Conservation (phyloP, 2,888 invertebrate species). For the Onthophagus sagittarius region DNA sequence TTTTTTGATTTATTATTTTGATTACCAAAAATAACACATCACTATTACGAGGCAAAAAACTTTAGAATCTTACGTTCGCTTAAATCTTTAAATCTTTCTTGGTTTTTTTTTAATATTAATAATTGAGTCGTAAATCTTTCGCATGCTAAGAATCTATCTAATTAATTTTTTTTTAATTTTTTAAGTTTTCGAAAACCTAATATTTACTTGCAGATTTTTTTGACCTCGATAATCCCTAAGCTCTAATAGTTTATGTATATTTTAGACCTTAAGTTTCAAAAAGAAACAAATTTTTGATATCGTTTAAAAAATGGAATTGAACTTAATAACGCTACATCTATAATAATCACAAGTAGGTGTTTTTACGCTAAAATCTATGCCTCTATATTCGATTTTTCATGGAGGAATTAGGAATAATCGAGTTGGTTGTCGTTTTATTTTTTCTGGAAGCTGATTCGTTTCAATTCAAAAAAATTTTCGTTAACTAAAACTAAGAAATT, state of each 20-base stretch:
- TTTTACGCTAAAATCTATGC: not conserved
- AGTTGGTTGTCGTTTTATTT: not conserved
- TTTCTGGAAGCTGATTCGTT: not conserved
- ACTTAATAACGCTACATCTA: not conserved
- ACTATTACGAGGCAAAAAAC: constrained; percentile 9
- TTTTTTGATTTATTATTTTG: not conserved
- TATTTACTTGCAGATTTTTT: not conserved
- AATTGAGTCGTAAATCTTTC: not conserved
- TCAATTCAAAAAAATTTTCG: constrained; percentile 9
- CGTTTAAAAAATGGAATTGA: not conserved
- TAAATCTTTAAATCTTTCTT: not conserved
- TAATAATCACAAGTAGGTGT: not conserved
- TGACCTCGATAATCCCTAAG: not conserved
- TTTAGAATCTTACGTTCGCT: constrained; percentile 9
- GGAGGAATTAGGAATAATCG: not conserved
- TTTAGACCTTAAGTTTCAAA: not conserved
- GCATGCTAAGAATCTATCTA: not conserved
- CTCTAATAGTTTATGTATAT: not conserved
- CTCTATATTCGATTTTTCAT: not conserved
- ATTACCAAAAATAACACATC: not conserved
- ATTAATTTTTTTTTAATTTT: not conserved
- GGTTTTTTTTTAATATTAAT: constrained; percentile 3
- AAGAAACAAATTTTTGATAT: no score
- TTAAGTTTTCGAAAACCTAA: not conserved
- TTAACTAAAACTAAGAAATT: not conserved